Base-by-base conservation (phyloP, 2,888 invertebrate genomes). In the Sicus ferrugineus region DNA sequence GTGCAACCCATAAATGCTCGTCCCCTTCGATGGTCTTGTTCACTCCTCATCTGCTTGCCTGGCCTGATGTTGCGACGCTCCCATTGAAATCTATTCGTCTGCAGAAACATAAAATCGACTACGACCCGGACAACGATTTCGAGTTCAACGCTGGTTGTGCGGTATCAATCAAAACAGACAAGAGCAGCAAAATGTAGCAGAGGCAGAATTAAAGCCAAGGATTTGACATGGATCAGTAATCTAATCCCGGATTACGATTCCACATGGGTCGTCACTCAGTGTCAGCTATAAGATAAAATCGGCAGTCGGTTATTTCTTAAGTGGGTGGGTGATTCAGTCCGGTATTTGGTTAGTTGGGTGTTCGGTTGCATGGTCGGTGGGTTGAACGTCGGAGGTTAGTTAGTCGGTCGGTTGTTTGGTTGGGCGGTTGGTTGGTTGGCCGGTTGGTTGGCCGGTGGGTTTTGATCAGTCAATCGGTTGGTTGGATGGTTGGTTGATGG, bases 181-280 rank as follows among this genome's bases (percentile, higher is more conserved):
- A 75, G 75, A 73, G 58, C 65, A 71, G 72, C 66, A 72, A 76
- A 73, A 71, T 61, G 65, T 59, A 68, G 68, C 52, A 54, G 67
- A 71, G 50, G 72, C 31, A 68, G 23, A 77, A 74, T 79, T 78
- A 81, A 81, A 84, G 83, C 84, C 81, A 80, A 80, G 83, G 84
- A 84, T 84, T 84, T 84, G 82, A 84, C 84, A 84, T 84, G 84
- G 84, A 84, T 84, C 84, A 84, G 84, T 83, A 83, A 83, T 82
- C 84, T 84, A 84, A 84, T 84, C 77, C 84, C 83, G 82, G 84
- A 84, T 84, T 84, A 84, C 82, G 81, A 82, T 83, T 84, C 81
- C 80, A 79, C 81, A 81, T 80, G 81, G 79, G 77, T 77, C 75
- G 75, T 69, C 71, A 66, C 70, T 56, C 26, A 58, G 4, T 14